Base-by-base conservation (phyloP, 1,140 invertebrate genomes). In the Daktulosphaira vitifoliae region DNA sequence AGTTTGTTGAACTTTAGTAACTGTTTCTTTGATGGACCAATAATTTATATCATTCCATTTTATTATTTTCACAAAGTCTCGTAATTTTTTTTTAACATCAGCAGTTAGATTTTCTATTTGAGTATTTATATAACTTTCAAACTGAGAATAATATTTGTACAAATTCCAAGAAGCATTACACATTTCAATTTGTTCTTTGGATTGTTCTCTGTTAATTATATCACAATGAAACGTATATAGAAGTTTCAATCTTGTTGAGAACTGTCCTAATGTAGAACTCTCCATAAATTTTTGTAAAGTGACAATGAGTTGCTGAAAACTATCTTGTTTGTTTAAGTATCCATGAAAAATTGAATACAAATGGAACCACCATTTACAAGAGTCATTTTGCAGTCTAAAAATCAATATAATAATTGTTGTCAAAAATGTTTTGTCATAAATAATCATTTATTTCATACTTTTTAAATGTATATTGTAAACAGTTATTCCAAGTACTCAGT, bases 31-130 rank as follows among this genome's bases (percentile, higher is more conserved):
- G 8, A 98, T 82, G n/a, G 90, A 84, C 83, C 89, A 96, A 73
- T 95, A 95, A 72, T 88, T 96, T 1, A 94, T 83, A 72, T 98
- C 94, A 68, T 82, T 78, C 88, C 94, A 98, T 33, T 90, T 80
- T n/a, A 87, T 87, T 46, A 98, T 96, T 74, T 97, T 96, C 0
- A 98, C 88, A 74, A 92, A 94, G 67, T 96, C 90, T 68, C 87
- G 87, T 1, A 98, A 72, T 74, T 93, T 89, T 76, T 93, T 95
- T 70, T 96, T 90, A 66, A 96, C 89, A 0, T 92, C 90, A 0
- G 78, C 71, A 59, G 85, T 81, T 7, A 87, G 75, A 5, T 81
- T 78, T 20, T 82, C 80, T 2, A 95, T 83, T 54, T 81, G 78
- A 1, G 78, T 75, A 0, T 76, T 72, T 0, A 98, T 81, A 70